Conservation (phyloP, 2,113 vertebrate genomes). For the Sakesphorus luctuosus region DNA sequence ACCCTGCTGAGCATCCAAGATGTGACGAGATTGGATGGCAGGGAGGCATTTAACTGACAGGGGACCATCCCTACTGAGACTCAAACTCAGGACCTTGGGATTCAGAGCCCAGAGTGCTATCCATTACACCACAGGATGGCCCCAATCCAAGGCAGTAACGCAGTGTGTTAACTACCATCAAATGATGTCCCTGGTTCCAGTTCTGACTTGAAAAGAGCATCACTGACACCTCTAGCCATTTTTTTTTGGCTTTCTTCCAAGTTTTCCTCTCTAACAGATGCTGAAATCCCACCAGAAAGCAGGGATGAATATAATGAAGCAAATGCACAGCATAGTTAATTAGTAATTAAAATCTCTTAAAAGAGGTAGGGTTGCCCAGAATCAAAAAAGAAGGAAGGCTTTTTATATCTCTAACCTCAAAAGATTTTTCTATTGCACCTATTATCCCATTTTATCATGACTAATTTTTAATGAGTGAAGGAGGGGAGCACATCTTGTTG, state of each 20-base stretch:
- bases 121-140: too few species aligned
- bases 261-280: background rate
- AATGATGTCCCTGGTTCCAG: background rate
- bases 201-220: constrained; percentile 7
- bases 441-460: background rate
- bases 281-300: constrained; percentile 29
- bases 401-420: background rate
- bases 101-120: too few species aligned
- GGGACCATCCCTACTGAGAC: too few species aligned
- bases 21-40: too few species aligned
- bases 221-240: background rate
- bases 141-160: background rate
- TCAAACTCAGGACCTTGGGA: too few species aligned
- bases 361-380: background rate
- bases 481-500: background rate
- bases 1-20: too few species aligned
- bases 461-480: background rate
- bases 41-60: too few species aligned
- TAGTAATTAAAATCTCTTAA: constrained; percentile 22
- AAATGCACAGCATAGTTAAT: constrained; percentile 8
- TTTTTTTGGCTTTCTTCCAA: constrained; percentile 22
- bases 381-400: background rate
- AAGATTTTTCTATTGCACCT: background rate
- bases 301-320: background rate
- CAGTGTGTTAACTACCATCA: background rate